These are phyloP conservation scores for Clusia tigrina DNA, from an alignment of 2,888 invertebrate genomes.

Conservation along the genomic window DNA sequence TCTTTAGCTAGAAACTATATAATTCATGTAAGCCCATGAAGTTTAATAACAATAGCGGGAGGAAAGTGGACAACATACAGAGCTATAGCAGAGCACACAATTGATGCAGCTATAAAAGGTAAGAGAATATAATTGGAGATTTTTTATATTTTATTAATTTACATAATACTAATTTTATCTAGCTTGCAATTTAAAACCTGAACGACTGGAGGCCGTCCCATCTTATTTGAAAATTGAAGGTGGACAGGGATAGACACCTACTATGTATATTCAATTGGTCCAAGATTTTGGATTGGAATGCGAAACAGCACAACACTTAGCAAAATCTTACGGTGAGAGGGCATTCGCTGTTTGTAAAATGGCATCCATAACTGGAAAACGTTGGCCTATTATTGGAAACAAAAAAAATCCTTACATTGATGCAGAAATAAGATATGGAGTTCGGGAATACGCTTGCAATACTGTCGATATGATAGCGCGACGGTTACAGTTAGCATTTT, in stretches of 20 bases:
- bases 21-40: conserved; percentile 90
- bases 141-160: background rate
- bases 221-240: conserved; percentile 95
- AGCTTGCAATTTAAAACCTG: conserved; percentile 80
- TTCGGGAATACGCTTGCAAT: conserved; percentile 94
- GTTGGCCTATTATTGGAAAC: conserved; percentile 98
- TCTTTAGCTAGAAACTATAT: conserved; percentile 98
- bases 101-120: conserved; percentile 84
- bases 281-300: conserved; percentile 99
- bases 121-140: conserved; percentile 17
- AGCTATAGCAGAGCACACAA: conserved; percentile 95
- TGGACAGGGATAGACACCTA: conserved; percentile 96
- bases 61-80: conserved; percentile 99
- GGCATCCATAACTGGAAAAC: conserved; percentile 93
- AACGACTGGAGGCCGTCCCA: conserved; percentile 76
- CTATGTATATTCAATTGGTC: conserved; percentile 96
- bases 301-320: conserved; percentile 95
- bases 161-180: conserved; percentile 24
- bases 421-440: conserved; percentile 92
- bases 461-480: conserved; percentile 97
- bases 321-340: conserved; percentile 95
- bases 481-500: conserved; percentile 90
- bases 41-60: conserved; percentile 96
- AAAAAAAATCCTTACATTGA: conserved; percentile 98
- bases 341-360: conserved; percentile 97